Base-by-base conservation (phyloP, 64 coral and sea anemone species). In the Exaiptasia diaphana region DNA sequence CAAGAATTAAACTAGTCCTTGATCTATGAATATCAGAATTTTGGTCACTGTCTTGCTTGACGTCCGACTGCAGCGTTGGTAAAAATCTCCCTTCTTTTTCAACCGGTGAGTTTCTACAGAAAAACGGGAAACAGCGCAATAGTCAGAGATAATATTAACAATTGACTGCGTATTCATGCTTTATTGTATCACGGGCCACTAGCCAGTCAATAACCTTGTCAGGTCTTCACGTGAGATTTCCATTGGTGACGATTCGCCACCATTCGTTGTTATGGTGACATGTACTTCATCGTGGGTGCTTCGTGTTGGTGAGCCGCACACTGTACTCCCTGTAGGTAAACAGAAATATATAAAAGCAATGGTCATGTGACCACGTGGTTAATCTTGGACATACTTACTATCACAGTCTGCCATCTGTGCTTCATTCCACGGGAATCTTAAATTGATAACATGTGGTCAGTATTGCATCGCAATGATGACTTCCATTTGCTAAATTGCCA, bases 1-100 rank as follows among this genome's bases (percentile, higher is more conserved):
- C 86, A 48, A 89, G 35, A 0, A 94, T 86, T 28, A 89, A 61
- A 34, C 80, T 94, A 8, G 79, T 85, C 86, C 73, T 94, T 22
- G 91, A 89, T 41, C 74, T 67, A 25, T 94, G 87, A 43, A 20
- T 35, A 5, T 65, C 61, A 20, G 5, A 18, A 1, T 13, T 3
- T 35, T 35, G 61, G 12, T 65, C 30, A 5, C 14, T 0, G 14
- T 28, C 30, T 38, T 65, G 28, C 30, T 65, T 65, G 52, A 4
- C 25, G 33, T 65, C 32, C 0, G 30, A 17, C 1, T 20, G 32
- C 6, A 65, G 32, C 0, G 32, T 13, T 17, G 61, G 61, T 65
- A 65, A 35, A 35, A 65, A 65, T 1, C 32, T 65, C 30, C 22
- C 21, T 65, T 35, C 30, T 38, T 37, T 2, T 13, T 65, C 61